Evolutionary conservation across 2,113 vertebrate species (phyloP).

Genomic region (Macaca nemestrina): DNA sequence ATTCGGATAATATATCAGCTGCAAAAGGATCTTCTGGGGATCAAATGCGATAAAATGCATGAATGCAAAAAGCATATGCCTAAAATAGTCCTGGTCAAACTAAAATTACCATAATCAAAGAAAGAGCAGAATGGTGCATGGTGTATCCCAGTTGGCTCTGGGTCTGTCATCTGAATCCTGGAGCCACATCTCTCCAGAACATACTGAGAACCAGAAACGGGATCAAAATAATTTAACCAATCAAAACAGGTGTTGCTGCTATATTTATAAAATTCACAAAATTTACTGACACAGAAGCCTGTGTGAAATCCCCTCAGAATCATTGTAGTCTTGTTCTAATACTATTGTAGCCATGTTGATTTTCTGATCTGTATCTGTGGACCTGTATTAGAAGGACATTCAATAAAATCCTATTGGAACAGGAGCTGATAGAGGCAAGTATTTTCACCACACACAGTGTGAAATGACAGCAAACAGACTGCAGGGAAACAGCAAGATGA

Average conservation of each 20-base stretch:
- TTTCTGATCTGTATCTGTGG: not conserved
- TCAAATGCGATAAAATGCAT: conserved; percentile 54
- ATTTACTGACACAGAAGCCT: not conserved
- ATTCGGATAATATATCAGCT: conserved; percentile 45
- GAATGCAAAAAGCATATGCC: conserved; percentile 27
- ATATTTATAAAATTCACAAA: not conserved
- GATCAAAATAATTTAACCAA: not conserved
- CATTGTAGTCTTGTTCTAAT: not conserved
- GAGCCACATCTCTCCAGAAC: not conserved
- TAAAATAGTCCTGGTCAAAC: conserved; percentile 30
- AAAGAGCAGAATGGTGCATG: not conserved
- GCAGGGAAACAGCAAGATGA: not conserved
- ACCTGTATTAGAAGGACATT: not conserved
- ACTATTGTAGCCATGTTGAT: not conserved
- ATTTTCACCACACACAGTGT: not conserved
- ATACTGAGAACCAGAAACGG: not conserved
- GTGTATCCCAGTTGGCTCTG: not conserved
- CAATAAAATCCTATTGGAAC: not conserved
- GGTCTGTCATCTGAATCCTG: not conserved
- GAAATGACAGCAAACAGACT: not conserved
- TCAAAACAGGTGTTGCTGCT: not conserved
- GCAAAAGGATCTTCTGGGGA: conserved; percentile 36
- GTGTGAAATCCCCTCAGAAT: not conserved
- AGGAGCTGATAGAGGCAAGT: not conserved
- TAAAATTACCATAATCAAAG: not conserved